Conservation (phyloP, 64 coral and sea anemone species). For the Dendronephthya gigantea region DNA sequence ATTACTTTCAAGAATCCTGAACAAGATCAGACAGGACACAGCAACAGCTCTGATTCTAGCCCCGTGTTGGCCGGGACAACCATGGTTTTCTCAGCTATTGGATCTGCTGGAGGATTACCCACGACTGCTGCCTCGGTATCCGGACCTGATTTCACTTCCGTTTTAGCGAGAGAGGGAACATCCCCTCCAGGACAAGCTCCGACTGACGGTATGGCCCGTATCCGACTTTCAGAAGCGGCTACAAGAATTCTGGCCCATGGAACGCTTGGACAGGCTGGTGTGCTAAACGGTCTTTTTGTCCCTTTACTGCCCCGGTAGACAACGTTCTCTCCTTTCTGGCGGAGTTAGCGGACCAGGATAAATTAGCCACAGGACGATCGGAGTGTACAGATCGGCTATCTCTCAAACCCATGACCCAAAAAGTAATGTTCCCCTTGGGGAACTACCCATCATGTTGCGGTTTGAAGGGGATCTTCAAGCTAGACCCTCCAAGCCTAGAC, state of each 20-base stretch:
- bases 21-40: background rate
- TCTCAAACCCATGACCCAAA: background rate
- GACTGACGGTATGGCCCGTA: background rate
- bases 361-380: no score
- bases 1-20: background rate
- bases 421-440: background rate
- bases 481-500: background rate
- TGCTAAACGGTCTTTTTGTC: background rate
- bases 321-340: no score
- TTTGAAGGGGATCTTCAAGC: background rate
- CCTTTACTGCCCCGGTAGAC: background rate
- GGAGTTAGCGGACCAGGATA: no score
- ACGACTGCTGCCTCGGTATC: no score
- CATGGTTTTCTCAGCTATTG: background rate
- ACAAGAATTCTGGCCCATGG: background rate
- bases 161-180: background rate
- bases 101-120: no score
- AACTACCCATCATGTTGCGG: background rate
- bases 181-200: background rate
- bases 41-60: background rate
- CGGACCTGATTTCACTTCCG: background rate
- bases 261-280: background rate
- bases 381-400: background rate
- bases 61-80: background rate
- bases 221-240: conserved; percentile 6